Percentiles rank a stretch among this genome's conserved stretches.
Conservation (phyloP, 2,797 vertebrate genomes). For the Neosalanx taihuensis region DNA sequence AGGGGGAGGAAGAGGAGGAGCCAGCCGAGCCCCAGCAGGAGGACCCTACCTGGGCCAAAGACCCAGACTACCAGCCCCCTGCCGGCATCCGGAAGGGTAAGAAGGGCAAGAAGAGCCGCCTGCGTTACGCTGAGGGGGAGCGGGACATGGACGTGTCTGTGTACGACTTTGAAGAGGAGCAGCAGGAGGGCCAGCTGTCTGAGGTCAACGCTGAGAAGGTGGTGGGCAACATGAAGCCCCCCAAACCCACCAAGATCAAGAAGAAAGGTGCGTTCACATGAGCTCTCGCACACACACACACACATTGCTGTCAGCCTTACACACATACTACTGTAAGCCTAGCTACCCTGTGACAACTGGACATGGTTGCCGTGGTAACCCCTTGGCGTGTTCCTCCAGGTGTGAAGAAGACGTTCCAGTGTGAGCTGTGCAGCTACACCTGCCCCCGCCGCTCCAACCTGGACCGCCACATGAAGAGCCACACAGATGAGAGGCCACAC, state of each 20-base stretch:
- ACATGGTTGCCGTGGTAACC: not conserved
- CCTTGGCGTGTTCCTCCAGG: conserved; percentile 63
- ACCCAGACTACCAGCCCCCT: conserved; percentile 94
- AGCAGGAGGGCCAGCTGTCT: conserved; percentile 91
- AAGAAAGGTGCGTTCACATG: conserved; percentile 82
- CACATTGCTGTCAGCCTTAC: too few relatives aligned
- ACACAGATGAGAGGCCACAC: conserved; percentile 94
- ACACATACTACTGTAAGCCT: too few relatives aligned
- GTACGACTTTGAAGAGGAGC: conserved; percentile 97
- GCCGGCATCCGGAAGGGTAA: conserved; percentile 82
- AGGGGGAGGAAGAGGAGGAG: conserved; percentile 81
- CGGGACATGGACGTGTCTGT: conserved; percentile 97
- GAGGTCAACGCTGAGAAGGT: conserved; percentile 98
- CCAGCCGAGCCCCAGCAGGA: conserved; percentile 72
- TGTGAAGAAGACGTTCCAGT: conserved; percentile 98
- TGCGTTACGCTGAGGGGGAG: conserved; percentile 93
- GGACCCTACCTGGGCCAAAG: conserved; percentile 89
- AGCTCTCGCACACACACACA: too few relatives aligned
- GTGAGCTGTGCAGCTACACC: conserved; percentile 95
- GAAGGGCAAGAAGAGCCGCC: conserved; percentile 95
- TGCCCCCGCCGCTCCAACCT: conserved; percentile 92
- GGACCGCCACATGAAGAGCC: conserved; percentile 98
- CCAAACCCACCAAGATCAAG: conserved; percentile 98
- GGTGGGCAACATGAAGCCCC: conserved; percentile 98
- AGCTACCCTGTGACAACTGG: too few relatives aligned